Base-by-base conservation (phyloP, 2,113 vertebrate genomes). In the Dissostichus mawsoni region DNA sequence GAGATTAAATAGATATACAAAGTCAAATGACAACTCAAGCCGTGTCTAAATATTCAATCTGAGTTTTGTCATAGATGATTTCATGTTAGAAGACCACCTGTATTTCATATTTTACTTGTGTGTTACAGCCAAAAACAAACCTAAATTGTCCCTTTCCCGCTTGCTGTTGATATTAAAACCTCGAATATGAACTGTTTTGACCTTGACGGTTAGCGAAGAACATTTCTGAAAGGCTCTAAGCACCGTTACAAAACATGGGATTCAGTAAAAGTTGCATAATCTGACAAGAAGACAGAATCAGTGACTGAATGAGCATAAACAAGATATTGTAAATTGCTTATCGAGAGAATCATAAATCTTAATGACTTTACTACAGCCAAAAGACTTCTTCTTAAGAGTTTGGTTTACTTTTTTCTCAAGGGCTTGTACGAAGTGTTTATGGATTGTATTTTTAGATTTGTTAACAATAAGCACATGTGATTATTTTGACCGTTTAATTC, bases 251-350 rank as follows among this genome's bases (percentile, higher is more conserved):
- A 69, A 47, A 55, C 16, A 14, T 48, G 17, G 11, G 16, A 5
- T 29, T 45, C 48, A 29, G 29, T 45, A 44, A 6, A n/a, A 64
- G 36, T 18, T 63, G 14, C 25, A 69, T 8, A 56, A 8, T 52
- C 44, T 69, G 7, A 48, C 41, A 17, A n/a, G 51, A 33, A 68
- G 12, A 74, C 1, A 10, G 29, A 50, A 12, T 11, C 33, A 3
- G 23, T n/a, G 74, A 81, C 55, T 71, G 48, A 83, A 75, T 57
- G 41, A 64, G 53, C 61, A 78, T 75, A 17, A 84, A 74, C 67
- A 68, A 0, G 3, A 29, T 16, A 1, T 51, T 47, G 36, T 52
- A 25, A 29, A 58, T 33, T 25, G 11, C 51, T 62, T 8, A 45
- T 62, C 11, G 13, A 36, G 1, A 2, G 12, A 7, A 11, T 81